These are phyloP conservation scores for Alethe diademata DNA, from an alignment of 2,113 vertebrate species.

Conservation along the genomic window DNA sequence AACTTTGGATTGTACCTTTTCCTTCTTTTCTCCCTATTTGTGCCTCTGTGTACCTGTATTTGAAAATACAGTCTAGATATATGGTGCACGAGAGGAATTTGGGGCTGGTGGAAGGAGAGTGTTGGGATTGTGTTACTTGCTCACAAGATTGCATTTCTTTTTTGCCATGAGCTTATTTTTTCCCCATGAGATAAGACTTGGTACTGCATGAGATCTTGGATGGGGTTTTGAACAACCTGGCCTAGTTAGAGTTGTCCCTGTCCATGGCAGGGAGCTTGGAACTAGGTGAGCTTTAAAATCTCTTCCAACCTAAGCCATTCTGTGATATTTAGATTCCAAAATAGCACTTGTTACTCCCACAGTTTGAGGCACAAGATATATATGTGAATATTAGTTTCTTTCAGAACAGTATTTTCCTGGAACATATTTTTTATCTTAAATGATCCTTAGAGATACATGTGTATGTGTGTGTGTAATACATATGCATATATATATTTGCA, in stretches of 20 bases:
- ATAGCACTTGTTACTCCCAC: background rate
- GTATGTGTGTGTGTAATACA: background rate
- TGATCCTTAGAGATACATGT: background rate
- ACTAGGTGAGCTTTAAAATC: background rate
- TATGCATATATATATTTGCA: background rate
- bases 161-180: background rate
- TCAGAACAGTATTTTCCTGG: background rate
- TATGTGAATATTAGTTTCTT: background rate
- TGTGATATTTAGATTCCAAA: background rate
- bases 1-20: background rate
- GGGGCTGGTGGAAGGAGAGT: rapidly evolving
- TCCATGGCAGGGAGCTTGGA: background rate
- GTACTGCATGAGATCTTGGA: background rate
- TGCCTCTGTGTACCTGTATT: background rate
- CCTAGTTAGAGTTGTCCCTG: background rate
- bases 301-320: background rate
- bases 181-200: background rate
- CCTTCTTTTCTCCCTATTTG: background rate
- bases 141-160: background rate
- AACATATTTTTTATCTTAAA: background rate
- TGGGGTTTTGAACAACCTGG: background rate
- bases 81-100: rapidly evolving
- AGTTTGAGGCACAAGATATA: background rate
- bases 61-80: background rate
- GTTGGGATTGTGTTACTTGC: background rate